Percentiles rank a stretch among this genome's conserved stretches.
Evolutionary conservation across 2,797 vertebrate species (phyloP).

Genomic region (Fratercula arctica): DNA sequence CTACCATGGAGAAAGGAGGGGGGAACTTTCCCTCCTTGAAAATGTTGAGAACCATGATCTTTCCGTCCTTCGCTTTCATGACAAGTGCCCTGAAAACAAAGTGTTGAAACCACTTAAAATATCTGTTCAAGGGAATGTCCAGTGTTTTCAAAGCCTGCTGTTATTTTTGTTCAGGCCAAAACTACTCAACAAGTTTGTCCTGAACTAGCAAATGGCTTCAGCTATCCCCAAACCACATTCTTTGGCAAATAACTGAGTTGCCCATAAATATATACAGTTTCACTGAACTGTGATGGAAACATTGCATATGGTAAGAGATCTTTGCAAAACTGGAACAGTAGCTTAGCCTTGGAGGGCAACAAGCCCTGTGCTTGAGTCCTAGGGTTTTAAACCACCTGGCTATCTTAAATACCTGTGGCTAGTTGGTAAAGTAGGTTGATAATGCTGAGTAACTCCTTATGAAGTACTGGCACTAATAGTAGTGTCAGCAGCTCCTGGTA

Average conservation of each 20-base stretch:
- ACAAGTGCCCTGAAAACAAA: background rate
- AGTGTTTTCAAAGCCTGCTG: background rate
- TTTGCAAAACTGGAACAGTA: background rate
- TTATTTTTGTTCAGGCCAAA: background rate
- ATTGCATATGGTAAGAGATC: background rate
- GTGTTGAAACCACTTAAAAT: background rate
- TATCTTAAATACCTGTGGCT: background rate
- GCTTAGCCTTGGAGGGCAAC: background rate
- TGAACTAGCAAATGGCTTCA: constrained; percentile 13
- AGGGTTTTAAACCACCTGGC: background rate
- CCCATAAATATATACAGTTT: background rate
- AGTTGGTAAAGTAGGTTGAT: background rate
- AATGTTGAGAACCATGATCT: background rate
- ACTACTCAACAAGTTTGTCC: background rate
- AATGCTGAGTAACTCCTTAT: background rate
- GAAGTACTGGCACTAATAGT: background rate
- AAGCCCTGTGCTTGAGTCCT: background rate
- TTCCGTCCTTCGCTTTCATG: background rate
- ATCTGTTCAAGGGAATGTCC: background rate
- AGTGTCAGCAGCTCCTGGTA: background rate
- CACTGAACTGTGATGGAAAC: background rate
- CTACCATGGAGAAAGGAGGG: background rate
- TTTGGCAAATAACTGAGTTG: background rate
- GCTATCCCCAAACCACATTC: background rate
- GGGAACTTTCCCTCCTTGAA: background rate